Evolutionary conservation across 2,113 vertebrate genomes (phyloP).

Genomic region (Corapipo altera): DNA sequence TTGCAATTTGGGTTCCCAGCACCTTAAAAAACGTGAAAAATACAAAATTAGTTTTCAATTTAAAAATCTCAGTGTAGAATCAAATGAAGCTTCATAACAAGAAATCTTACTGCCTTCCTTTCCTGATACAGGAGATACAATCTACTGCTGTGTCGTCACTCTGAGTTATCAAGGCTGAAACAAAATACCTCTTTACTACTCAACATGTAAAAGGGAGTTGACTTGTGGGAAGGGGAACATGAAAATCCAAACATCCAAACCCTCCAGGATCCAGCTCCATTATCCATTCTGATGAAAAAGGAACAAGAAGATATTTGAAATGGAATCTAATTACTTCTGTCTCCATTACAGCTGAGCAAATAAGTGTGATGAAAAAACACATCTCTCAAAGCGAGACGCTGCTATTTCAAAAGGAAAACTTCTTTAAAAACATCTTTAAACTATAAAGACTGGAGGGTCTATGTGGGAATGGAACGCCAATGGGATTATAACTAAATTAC

Average conservation of each 20-base stretch:
- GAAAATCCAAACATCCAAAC: background rate
- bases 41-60: background rate
- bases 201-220: background rate
- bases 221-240: background rate
- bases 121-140: background rate
- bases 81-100: background rate
- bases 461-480: background rate
- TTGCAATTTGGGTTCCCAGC: slow-evolving; percentile 87
- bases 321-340: background rate
- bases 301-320: slow-evolving; percentile 41
- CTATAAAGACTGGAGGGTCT: background rate
- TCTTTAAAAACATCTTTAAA: background rate
- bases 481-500: background rate
- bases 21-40: slow-evolving; percentile 74
- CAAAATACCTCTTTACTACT: background rate
- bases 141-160: background rate
- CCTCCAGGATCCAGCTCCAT: background rate
- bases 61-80: background rate
- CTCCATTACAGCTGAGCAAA: background rate
- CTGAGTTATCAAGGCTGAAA: background rate
- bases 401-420: background rate
- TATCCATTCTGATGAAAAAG: background rate
- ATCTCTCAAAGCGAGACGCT: background rate
- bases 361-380: background rate
- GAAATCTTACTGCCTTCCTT: background rate